A percentile compares a stretch with the other conserved stretches of the same genome.
Evolutionary conservation across 2,113 vertebrate species (phyloP).

Genomic region (Phalacrocorax pelagicus): DNA sequence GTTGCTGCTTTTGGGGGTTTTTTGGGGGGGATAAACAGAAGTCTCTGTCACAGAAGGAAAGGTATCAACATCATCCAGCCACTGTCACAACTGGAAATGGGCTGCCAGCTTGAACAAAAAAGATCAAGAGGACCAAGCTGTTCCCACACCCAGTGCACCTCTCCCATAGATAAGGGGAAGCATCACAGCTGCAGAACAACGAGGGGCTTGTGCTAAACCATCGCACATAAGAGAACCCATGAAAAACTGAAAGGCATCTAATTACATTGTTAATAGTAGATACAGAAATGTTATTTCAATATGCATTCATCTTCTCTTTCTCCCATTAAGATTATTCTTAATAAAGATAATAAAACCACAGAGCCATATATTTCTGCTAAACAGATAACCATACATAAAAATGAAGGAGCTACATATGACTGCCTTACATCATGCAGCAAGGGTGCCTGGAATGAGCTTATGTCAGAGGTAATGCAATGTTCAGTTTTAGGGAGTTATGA

Average conservation of each 20-base stretch:
- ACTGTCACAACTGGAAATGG: neutral
- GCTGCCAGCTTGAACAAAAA: neutral
- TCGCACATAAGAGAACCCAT: neutral
- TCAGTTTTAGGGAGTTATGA: neutral
- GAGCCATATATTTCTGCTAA: neutral
- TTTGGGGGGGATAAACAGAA: neutral
- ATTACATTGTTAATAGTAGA: neutral
- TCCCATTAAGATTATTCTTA: neutral
- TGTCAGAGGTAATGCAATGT: neutral
- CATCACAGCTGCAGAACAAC: neutral
- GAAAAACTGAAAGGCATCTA: neutral
- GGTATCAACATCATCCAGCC: neutral
- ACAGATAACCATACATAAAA: neutral
- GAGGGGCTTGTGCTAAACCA: neutral
- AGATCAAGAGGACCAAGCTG: neutral
- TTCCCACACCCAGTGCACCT: neutral
- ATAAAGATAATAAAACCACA: neutral
- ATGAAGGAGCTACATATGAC: neutral
- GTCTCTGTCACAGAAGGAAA: neutral
- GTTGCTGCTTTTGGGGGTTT: fast-evolving
- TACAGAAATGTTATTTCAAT: neutral
- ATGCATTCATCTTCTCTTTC: neutral
- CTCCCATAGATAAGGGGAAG: neutral
- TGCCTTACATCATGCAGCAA: neutral
- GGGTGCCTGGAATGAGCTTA: neutral